Percentiles rank a stretch among this genome's conserved stretches.
Evolutionary conservation across 1,140 invertebrate genomes (phyloP).

Genomic region (Bombus superbus): DNA sequence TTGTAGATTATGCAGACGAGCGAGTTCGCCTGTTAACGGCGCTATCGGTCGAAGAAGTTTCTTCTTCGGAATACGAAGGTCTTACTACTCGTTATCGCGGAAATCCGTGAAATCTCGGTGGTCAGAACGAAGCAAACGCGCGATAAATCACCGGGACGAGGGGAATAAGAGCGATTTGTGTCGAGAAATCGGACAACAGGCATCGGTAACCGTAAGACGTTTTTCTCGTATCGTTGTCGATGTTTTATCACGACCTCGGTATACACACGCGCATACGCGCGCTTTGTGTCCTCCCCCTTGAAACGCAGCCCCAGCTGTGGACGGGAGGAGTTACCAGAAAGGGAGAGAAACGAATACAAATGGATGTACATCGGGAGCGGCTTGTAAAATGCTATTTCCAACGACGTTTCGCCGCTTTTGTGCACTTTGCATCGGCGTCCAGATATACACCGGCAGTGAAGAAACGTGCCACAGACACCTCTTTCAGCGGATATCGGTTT

Average conservation of each 20-base stretch:
- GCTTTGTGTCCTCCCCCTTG: background rate
- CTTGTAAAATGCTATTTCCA: conserved; percentile 58
- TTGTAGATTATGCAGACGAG: background rate
- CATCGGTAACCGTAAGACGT: conserved; percentile 17
- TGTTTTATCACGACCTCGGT: conserved; percentile 10
- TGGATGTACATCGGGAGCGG: conserved; percentile 35
- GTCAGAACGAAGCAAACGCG: background rate
- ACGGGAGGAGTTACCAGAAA: background rate
- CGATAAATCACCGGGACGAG: conserved; percentile 21
- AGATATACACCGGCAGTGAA: conserved; percentile 33
- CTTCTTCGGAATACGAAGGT: background rate
- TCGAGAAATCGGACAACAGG: background rate
- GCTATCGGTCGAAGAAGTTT: background rate
- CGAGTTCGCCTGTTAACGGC: too few relatives aligned
- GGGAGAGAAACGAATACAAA: conserved; percentile 46
- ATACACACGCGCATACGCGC: background rate
- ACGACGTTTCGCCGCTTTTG: conserved; percentile 35
- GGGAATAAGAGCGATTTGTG: conserved; percentile 29
- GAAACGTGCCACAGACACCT: conserved; percentile 63
- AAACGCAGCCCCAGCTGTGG: conserved; percentile 1
- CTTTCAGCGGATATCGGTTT: conserved; percentile 72
- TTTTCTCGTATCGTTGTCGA: conserved; percentile 31
- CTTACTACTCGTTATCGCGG: background rate
- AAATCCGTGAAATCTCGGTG: background rate
- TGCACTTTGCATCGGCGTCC: conserved; percentile 48